Evolutionary conservation across 2,888 invertebrate genomes (phyloP), one percentile per base, ranked within the genome.

Genomic region (Idaea straminata): DNA sequence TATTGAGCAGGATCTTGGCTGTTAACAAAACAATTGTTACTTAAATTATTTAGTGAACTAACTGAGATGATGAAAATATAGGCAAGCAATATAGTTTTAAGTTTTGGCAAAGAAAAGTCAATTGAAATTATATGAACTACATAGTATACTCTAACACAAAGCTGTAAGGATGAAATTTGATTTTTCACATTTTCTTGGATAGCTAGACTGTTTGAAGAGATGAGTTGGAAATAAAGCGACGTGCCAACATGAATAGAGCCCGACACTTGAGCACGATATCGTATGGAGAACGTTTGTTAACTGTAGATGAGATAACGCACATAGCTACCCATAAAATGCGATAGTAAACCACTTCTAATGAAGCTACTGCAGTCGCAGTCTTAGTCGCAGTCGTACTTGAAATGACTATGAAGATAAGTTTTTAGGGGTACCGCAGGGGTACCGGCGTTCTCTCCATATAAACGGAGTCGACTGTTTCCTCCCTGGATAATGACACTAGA

Each of bases 191-290:
- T 10, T 47, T 47, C 47, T 47, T 47, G 47, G 47, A 47, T 47
- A 47, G 47, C 47, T 10, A 47, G 34, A 25, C 59, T 34, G 34
- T 59, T 59, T 25, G 59, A 59, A 59, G 59, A 16, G 10, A 59
- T 34, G 16, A 59, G 10, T 59, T 34, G 16, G 34, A 59, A 25
- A 34, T 66, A 69, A 68, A 62, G 68, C 64, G 64, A 62, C 66
- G 64, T 69, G 68, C 64, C 60, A 36, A 25, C 63, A 62, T 69
- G 68, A 69, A 69, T 69, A 66, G 64, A 63, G 15, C 61, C 47
- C n/a, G 64, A 63, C 68, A 63, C 68, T 69, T 63, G 64, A 61
- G 15, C 7, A 59, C 15, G 59, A 64, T 65, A 59, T 59, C 59
- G 16, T 59, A 25, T 59, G 59, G 34, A 59, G 59, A 59, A 59